Conservation (phyloP, 2,113 vertebrate species). For the Falcunculus frontatus region DNA sequence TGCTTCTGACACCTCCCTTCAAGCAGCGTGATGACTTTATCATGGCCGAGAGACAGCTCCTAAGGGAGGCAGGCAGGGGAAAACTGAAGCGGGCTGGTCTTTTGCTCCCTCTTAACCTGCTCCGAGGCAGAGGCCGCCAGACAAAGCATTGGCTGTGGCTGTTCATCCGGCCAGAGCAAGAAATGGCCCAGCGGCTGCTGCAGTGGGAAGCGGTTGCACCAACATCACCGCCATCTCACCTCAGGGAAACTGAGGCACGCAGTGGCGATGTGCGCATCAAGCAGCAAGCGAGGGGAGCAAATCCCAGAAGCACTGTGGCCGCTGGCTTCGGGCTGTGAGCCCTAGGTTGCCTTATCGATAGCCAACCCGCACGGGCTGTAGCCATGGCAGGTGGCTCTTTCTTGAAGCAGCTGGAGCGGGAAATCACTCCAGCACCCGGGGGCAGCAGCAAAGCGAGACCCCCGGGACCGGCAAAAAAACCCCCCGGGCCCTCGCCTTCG, state of each 20-base stretch:
- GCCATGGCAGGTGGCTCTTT: not conserved
- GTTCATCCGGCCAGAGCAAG: not conserved
- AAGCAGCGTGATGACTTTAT: not conserved
- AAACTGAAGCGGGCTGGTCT: accelerated
- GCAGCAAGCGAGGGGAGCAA: not conserved
- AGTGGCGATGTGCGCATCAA: not conserved
- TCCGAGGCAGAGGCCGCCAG: not conserved
- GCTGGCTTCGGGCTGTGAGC: no score
- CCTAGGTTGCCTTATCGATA: not conserved
- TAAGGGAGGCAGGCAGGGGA: not conserved
- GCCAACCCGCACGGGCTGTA: no score
- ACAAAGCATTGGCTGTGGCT: not conserved
- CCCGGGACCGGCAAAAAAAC: no score
- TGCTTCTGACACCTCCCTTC: not conserved
- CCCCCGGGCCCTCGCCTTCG: not conserved
- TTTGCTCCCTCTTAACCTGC: not conserved
- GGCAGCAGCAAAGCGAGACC: not conserved
- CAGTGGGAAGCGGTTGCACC: not conserved
- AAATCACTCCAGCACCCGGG: not conserved
- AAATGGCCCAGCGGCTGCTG: not conserved
- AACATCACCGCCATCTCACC: not conserved
- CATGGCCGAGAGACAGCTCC: accelerated
- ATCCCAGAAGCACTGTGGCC: not conserved
- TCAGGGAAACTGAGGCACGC: not conserved
- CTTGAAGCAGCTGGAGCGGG: not conserved